phyloP scores from a whole-genome alignment of 2,797 vertebrate genomes.

The Margarornis squamiger region DNA sequence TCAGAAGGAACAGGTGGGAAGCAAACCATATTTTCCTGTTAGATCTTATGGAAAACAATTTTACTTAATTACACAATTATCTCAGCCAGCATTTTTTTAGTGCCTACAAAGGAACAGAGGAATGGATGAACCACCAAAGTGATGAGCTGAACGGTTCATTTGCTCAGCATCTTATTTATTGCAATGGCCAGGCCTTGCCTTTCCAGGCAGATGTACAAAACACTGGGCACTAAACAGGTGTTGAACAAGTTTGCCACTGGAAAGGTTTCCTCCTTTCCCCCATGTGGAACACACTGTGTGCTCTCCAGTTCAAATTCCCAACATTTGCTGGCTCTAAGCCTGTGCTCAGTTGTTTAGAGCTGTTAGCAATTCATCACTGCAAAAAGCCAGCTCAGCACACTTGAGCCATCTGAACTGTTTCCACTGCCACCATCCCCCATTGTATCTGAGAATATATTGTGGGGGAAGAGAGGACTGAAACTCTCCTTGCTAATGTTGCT shows the following conservation, averaged over 20 bases:
- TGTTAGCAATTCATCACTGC: slow-evolving; percentile 1
- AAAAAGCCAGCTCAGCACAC: slow-evolving; percentile 22
- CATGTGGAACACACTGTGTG: background rate
- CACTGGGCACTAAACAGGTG: background rate
- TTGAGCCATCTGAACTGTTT: slow-evolving; percentile 13
- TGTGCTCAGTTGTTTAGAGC: background rate
- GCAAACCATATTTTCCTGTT: background rate
- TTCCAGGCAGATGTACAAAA: background rate
- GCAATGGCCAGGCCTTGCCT: background rate
- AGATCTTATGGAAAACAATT: background rate
- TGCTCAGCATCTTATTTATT: background rate
- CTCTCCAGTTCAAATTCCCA: background rate
- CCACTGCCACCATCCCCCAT: background rate
- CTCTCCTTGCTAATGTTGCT: slow-evolving; percentile 1
- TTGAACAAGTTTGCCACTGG: background rate
- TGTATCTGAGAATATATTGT: background rate
- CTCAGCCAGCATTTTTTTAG: background rate
- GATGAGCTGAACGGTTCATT: background rate
- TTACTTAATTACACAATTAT: background rate
- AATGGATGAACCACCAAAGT: background rate
- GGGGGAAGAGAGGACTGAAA: background rate
- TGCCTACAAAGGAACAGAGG: background rate
- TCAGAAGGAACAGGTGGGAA: background rate
- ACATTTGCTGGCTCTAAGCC: background rate
- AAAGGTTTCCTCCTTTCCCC: background rate